A percentile compares a stretch with the other conserved stretches of the same genome.
phyloP scores from a whole-genome alignment of 2,888 invertebrate genomes.

The Heliconius aoede region DNA sequence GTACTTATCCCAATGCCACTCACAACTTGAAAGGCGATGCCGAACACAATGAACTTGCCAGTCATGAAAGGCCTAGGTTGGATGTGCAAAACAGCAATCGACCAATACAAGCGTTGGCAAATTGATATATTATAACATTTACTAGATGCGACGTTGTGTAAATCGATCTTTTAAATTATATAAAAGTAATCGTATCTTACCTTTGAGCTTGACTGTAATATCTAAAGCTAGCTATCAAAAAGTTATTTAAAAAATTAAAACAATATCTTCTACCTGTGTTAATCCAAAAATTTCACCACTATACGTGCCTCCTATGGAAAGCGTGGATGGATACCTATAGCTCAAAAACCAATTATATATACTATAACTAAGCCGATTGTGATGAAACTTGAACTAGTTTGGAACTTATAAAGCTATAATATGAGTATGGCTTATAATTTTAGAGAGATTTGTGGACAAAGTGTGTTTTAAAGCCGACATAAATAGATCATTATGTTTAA shows the following conservation, averaged over 20 bases:
- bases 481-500: too few species aligned
- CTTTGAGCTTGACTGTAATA: conserved; percentile 11
- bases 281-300: too few species aligned
- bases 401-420: too few species aligned
- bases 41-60: conserved; percentile 21
- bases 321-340: too few species aligned
- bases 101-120: conserved; percentile 33
- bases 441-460: too few species aligned
- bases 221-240: neutral
- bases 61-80: conserved; percentile 29
- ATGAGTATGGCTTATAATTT: too few species aligned
- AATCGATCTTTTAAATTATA: neutral
- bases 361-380: too few species aligned
- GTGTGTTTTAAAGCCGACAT: too few species aligned
- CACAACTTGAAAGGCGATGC: conserved; percentile 17
- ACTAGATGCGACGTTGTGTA: conserved; percentile 12
- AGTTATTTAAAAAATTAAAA: neutral
- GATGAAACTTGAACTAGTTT: too few species aligned
- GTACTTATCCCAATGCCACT: conserved; percentile 22
- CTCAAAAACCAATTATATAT: too few species aligned
- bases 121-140: conserved; percentile 31
- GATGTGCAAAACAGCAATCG: conserved; percentile 27
- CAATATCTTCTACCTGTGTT: too few species aligned
- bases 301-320: too few species aligned
- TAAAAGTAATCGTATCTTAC: conserved; percentile 9